A percentile compares a stretch with the other conserved stretches of the same genome.
These are phyloP conservation scores for Stegophylla sp. DNA, from an alignment of 2,888 invertebrate species.

Conservation along the genomic window DNA sequence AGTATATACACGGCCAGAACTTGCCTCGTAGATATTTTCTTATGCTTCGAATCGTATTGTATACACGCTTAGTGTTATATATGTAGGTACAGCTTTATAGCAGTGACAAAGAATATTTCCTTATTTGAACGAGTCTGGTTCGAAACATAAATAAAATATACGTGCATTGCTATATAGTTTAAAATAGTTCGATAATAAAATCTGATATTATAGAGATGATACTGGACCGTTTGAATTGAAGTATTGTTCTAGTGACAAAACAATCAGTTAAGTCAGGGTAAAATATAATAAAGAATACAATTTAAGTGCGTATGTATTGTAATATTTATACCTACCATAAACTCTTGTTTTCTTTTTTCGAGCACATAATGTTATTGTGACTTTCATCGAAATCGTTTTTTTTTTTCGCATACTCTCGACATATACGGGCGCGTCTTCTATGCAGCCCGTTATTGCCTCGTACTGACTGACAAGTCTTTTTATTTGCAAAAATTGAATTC, in stretches of 20 bases:
- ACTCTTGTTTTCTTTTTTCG: slow-evolving; percentile 7
- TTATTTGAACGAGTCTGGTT: slow-evolving; percentile 16
- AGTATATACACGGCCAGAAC: not conserved
- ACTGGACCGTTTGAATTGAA: not conserved
- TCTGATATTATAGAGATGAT: slow-evolving; percentile 6
- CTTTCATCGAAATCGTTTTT: slow-evolving; percentile 7
- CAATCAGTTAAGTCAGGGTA: slow-evolving; percentile 34
- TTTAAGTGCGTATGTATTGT: slow-evolving; percentile 10
- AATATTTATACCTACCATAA: slow-evolving; percentile 6
- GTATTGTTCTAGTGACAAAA: slow-evolving; percentile 44
- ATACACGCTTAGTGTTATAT: not conserved
- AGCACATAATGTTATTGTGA: not conserved
- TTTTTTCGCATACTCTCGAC: slow-evolving; percentile 1
- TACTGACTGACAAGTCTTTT: slow-evolving; percentile 15
- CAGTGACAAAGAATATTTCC: slow-evolving; percentile 33
- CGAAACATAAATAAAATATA: not conserved
- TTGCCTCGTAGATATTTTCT: not conserved
- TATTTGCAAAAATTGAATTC: slow-evolving; percentile 23
- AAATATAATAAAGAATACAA: not conserved
- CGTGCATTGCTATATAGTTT: slow-evolving; percentile 1
- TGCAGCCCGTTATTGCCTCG: not conserved
- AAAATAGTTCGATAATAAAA: slow-evolving; percentile 40
- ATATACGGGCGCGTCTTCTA: not conserved
- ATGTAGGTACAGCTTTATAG: not conserved
- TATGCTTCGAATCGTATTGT: not conserved